phyloP scores from a whole-genome alignment of 2,888 invertebrate genomes.

The Orthosia cruda region DNA sequence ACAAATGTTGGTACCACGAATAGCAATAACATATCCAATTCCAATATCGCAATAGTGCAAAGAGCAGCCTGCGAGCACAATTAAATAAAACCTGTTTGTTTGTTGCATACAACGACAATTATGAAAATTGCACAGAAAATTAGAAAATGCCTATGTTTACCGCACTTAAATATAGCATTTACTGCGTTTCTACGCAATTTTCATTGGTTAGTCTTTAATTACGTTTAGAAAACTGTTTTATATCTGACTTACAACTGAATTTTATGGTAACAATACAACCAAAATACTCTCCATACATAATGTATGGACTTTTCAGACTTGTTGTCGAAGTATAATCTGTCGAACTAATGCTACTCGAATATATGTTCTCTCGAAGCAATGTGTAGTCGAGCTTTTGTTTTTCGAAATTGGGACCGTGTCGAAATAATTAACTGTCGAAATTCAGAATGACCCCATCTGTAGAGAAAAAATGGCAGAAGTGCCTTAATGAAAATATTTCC shows the following conservation, averaged over 20 bases:
- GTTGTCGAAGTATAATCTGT: too few species aligned
- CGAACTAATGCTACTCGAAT: too few species aligned
- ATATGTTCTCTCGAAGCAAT: too few species aligned
- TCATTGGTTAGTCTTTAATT: constrained; percentile 4
- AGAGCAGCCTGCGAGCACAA: constrained; percentile 37
- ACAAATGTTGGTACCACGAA: constrained; percentile 29
- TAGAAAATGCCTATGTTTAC: constrained; percentile 25
- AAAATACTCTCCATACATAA: too few species aligned
- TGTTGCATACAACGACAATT: constrained; percentile 37
- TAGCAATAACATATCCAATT: constrained; percentile 51
- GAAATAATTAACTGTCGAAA: too few species aligned
- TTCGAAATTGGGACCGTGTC: too few species aligned
- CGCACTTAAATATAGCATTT: constrained; percentile 28
- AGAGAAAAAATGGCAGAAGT: too few species aligned
- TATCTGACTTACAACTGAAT: neutral
- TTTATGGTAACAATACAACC: neutral
- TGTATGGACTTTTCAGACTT: too few species aligned
- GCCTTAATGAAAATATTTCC: too few species aligned
- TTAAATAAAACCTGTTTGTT: constrained; percentile 45
- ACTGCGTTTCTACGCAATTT: constrained; percentile 25
- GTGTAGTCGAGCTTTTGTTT: too few species aligned
- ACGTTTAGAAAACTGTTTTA: neutral
- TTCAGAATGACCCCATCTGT: too few species aligned
- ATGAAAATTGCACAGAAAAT: constrained; percentile 50
- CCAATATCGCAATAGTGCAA: constrained; percentile 58